A percentile compares a stretch with the other conserved stretches of the same genome.
Conservation (phyloP, 2,797 vertebrate species). For the Crossoptilon crossoptilon region DNA sequence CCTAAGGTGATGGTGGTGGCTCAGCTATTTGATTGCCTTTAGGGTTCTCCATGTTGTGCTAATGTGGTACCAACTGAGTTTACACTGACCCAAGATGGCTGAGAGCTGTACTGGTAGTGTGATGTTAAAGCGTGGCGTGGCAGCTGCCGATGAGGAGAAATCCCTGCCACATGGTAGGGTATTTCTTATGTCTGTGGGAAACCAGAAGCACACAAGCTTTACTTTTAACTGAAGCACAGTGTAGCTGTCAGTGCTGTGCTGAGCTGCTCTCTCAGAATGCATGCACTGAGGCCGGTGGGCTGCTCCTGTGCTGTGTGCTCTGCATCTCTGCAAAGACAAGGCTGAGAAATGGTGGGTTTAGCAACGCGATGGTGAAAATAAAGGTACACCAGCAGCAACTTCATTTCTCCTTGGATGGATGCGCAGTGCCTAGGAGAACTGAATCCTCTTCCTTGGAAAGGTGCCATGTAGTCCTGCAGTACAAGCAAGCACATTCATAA, state of each 20-base stretch:
- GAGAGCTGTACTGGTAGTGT: neutral
- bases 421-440: neutral
- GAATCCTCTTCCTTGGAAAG: neutral
- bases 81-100: neutral
- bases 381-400: neutral
- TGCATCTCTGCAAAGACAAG: conserved; percentile 12
- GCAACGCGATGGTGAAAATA: conserved; percentile 13
- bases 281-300: neutral
- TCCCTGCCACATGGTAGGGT: neutral
- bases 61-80: neutral
- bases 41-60: neutral
- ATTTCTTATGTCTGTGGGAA: neutral
- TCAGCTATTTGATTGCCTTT: neutral
- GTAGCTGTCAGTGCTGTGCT: neutral
- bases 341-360: conserved; percentile 29
- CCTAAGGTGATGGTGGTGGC: neutral
- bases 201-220: neutral
- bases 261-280: neutral
- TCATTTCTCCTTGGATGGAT: neutral
- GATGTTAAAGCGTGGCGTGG: neutral
- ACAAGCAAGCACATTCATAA: neutral
- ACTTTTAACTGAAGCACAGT: neutral
- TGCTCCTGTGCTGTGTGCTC: neutral
- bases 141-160: neutral
- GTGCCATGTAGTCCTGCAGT: neutral